Evolutionary conservation across 2,888 invertebrate species (phyloP).

Genomic region (Caenorhabditis angaria): DNA sequence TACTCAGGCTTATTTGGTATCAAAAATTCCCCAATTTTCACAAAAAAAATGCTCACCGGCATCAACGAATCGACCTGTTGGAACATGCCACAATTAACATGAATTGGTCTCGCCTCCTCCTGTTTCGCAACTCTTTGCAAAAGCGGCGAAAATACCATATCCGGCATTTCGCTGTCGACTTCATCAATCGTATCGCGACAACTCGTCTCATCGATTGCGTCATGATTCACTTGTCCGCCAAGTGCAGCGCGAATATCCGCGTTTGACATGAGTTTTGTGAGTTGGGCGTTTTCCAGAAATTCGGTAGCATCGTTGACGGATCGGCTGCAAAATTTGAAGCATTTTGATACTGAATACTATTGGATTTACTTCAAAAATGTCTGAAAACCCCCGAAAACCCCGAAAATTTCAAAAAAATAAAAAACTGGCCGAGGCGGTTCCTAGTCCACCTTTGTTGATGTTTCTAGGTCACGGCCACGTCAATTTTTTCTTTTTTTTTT

Average conservation of each 20-base stretch:
- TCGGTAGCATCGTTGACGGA: slow-evolving; percentile 26
- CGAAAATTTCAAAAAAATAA: too few relatives aligned
- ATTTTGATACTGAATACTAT: too few relatives aligned
- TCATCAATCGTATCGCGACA: slow-evolving; percentile 17
- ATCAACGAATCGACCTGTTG: neutral
- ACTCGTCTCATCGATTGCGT: slow-evolving; percentile 18
- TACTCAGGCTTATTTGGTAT: too few relatives aligned
- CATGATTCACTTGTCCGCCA: slow-evolving; percentile 10
- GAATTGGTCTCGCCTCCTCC: neutral
- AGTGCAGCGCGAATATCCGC: slow-evolving; percentile 31
- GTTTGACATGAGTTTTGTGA: slow-evolving; percentile 40
- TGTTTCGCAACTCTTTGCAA: neutral
- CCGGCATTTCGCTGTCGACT: slow-evolving; percentile 3
- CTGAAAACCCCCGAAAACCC: too few relatives aligned
- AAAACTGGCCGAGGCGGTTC: too few relatives aligned
- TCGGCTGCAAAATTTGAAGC: slow-evolving; percentile 8
- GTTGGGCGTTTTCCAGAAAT: slow-evolving; percentile 35
- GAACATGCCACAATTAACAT: neutral
- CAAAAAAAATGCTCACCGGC: neutral
- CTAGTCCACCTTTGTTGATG: too few relatives aligned
- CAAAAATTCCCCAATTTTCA: too few relatives aligned
- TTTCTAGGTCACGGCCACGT: too few relatives aligned
- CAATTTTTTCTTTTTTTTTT: too few relatives aligned
- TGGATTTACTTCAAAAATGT: too few relatives aligned
- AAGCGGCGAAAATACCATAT: slow-evolving; percentile 1